These are phyloP conservation scores for Abramis brama DNA, from an alignment of 2,113 vertebrate genomes.

Conservation along the genomic window DNA sequence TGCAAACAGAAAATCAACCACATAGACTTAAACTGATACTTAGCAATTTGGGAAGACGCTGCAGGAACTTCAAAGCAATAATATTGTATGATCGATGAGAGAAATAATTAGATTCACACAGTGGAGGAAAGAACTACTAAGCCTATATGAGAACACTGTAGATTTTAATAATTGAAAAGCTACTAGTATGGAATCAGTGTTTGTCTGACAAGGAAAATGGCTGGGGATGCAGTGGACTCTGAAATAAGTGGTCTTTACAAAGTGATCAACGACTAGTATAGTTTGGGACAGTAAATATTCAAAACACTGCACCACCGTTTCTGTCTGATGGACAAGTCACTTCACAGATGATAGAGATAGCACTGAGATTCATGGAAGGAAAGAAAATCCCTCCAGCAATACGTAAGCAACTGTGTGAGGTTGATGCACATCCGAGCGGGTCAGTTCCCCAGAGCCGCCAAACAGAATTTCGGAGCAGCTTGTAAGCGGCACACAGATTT, in stretches of 20 bases:
- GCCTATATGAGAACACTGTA: neutral
- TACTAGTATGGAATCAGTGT: neutral
- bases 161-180: conserved; percentile 22
- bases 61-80: conserved; percentile 7
- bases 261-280: neutral
- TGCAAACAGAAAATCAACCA: conserved; percentile 9
- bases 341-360: conserved; percentile 8
- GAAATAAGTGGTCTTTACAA: too few relatives aligned
- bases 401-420: conserved; percentile 46
- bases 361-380: neutral
- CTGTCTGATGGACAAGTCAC: neutral
- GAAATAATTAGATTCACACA: conserved; percentile 21
- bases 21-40: conserved; percentile 31
- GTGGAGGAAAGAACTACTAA: neutral
- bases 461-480: neutral
- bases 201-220: neutral
- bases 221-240: neutral
- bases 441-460: neutral
- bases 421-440: conserved; percentile 30
- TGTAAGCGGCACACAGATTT: conserved; percentile 1
- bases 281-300: neutral
- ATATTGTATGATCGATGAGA: conserved; percentile 26
- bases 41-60: conserved; percentile 26
- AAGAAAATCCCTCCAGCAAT: conserved; percentile 44
- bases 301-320: neutral